phyloP scores from a whole-genome alignment of 2,113 vertebrate genomes.

The Ceuthmochares aereus region DNA sequence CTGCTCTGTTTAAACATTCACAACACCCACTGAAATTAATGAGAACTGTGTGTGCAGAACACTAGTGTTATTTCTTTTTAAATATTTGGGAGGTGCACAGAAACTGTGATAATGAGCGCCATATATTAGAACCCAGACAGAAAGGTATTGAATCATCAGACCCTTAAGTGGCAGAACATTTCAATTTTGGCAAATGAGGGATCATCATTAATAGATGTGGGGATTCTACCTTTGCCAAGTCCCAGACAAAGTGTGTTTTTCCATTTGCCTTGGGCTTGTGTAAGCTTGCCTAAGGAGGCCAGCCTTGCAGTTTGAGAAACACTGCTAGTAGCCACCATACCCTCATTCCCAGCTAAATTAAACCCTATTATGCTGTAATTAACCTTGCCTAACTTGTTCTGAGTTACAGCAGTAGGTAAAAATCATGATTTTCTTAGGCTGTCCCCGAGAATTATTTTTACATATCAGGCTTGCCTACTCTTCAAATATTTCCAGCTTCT shows the following conservation, averaged over 20 bases:
- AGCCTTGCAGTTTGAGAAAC: conserved; percentile 67
- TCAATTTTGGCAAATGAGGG: conserved; percentile 60
- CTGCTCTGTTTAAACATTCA: conserved; percentile 41
- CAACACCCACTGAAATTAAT: conserved; percentile 55
- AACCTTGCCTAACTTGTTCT: conserved; percentile 74
- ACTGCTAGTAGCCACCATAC: conserved; percentile 59
- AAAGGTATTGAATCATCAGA: conserved; percentile 45
- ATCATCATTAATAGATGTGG: conserved; percentile 54
- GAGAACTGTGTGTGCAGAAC: conserved; percentile 51
- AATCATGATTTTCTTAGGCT: conserved; percentile 13
- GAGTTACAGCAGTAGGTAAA: conserved; percentile 55
- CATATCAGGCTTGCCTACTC: neutral
- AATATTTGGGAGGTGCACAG: conserved; percentile 57
- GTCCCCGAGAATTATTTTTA: conserved; percentile 14
- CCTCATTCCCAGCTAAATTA: conserved; percentile 72
- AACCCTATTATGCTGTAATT: conserved; percentile 67
- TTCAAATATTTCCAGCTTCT: conserved; percentile 23
- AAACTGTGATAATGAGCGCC: conserved; percentile 39
- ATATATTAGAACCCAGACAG: conserved; percentile 48
- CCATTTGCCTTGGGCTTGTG: conserved; percentile 72
- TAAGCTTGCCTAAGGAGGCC: conserved; percentile 69
- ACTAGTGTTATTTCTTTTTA: conserved; percentile 49
- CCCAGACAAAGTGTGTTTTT: conserved; percentile 64
- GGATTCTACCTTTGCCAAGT: conserved; percentile 55
- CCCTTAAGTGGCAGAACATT: conserved; percentile 36